Percentiles rank a stretch among this genome's conserved stretches.
These are phyloP conservation scores for Dreissena polymorpha DNA, from an alignment of 1,140 invertebrate genomes.

Conservation along the genomic window DNA sequence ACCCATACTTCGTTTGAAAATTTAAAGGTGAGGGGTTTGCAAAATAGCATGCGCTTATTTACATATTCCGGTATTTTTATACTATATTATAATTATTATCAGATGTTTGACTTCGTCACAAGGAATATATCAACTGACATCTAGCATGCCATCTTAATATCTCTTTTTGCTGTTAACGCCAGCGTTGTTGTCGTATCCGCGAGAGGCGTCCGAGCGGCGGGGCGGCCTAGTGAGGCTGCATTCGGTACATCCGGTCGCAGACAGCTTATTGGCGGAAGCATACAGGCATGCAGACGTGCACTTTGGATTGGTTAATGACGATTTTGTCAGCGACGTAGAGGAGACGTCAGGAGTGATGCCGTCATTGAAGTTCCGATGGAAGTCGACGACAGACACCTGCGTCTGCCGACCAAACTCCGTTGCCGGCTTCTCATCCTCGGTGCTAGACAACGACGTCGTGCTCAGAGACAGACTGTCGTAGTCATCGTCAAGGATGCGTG, in stretches of 20 bases:
- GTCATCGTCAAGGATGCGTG: background rate
- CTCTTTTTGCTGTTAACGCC: conserved; percentile 13
- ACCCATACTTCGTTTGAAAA: too few relatives aligned
- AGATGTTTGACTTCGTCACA: too few relatives aligned
- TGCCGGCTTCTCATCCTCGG: background rate
- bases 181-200: conserved; percentile 42
- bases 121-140: too few relatives aligned
- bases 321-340: background rate
- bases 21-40: too few relatives aligned
- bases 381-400: conserved; percentile 23
- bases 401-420: background rate
- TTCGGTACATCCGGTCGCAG: conserved; percentile 2
- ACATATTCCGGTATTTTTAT: too few relatives aligned
- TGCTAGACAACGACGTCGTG: background rate
- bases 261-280: background rate
- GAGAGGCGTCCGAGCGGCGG: conserved; percentile 14
- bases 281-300: conserved; percentile 3
- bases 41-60: too few relatives aligned
- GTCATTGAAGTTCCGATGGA: conserved; percentile 23
- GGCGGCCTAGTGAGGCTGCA: conserved; percentile 43
- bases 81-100: too few relatives aligned
- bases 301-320: background rate
- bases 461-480: background rate
- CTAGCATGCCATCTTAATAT: background rate
- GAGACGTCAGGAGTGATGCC: background rate